Conservation (phyloP, 2,888 invertebrate genomes). For the Malacosoma neustria region DNA sequence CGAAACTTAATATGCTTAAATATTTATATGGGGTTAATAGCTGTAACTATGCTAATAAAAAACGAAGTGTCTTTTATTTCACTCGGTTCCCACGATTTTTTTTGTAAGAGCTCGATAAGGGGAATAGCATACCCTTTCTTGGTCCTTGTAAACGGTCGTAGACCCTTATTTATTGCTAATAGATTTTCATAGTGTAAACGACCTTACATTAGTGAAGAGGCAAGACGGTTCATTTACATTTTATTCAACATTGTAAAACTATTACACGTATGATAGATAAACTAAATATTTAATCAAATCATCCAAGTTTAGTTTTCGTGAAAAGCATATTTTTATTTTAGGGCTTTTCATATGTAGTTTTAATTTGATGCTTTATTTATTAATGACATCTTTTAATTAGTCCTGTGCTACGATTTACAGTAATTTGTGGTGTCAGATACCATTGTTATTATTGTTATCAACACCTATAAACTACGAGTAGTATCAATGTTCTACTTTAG, state of each 20-base stretch:
- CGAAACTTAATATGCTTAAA: conserved; percentile 35
- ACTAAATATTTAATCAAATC: no score
- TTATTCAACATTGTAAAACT: no score
- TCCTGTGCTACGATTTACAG: background rate
- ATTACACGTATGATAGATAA: no score
- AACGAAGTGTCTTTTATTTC: conserved; percentile 59
- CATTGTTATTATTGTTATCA: background rate
- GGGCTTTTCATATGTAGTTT: no score
- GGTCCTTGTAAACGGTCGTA: conserved; percentile 53
- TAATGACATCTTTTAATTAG: background rate
- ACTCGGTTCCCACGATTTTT: conserved; percentile 69
- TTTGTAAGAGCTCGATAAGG: conserved; percentile 63
- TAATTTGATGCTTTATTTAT: background rate
- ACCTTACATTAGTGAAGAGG: conserved; percentile 46
- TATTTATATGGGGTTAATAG: conserved; percentile 46
- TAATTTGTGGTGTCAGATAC: background rate
- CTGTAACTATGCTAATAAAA: conserved; percentile 43
- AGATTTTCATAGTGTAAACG: conserved; percentile 57
- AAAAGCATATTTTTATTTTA: no score
- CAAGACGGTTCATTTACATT: conserved; percentile 32
- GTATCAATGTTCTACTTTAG: background rate
- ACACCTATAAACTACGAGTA: background rate
- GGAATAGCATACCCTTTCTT: conserved; percentile 68
- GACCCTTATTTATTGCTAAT: conserved; percentile 68
- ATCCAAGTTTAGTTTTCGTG: no score